Percentiles rank a stretch among this genome's conserved stretches.
Evolutionary conservation across 2,888 invertebrate genomes (phyloP).

Genomic region (Ariolimax columbianus): DNA sequence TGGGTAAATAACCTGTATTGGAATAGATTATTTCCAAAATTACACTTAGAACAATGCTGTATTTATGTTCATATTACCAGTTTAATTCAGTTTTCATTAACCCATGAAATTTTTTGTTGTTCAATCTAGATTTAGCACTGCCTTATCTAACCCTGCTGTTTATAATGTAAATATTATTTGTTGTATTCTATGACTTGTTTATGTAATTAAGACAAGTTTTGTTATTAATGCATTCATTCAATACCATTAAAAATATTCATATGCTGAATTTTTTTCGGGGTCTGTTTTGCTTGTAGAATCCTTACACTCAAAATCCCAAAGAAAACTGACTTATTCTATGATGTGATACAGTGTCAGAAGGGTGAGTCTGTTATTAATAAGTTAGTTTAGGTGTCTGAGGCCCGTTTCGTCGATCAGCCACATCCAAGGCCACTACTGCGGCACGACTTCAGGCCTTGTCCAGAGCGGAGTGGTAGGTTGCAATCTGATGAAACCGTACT

Average conservation of each 20-base stretch:
- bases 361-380: too few species aligned
- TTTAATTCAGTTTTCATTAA: not conserved
- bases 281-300: too few species aligned
- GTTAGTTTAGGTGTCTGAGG: too few species aligned
- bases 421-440: too few species aligned
- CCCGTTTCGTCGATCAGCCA: too few species aligned
- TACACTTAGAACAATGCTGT: not conserved
- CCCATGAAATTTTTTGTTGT: not conserved
- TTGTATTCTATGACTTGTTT: constrained; percentile 24
- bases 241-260: constrained; percentile 32
- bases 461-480: too few species aligned
- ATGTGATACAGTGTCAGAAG: too few species aligned
- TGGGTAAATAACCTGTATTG: constrained; percentile 1
- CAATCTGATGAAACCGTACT: too few species aligned
- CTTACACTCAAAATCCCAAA: too few species aligned
- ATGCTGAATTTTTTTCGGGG: constrained; percentile 28
- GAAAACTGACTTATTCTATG: too few species aligned
- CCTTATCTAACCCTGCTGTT: constrained; percentile 41
- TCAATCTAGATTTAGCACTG: constrained; percentile 34
- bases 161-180: constrained; percentile 33
- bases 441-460: too few species aligned
- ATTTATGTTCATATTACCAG: not conserved
- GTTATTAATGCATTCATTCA: constrained; percentile 35
- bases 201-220: constrained; percentile 24
- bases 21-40: not conserved